phyloP scores from a whole-genome alignment of 2,797 vertebrate species.

The Tiaroga cobitis region DNA sequence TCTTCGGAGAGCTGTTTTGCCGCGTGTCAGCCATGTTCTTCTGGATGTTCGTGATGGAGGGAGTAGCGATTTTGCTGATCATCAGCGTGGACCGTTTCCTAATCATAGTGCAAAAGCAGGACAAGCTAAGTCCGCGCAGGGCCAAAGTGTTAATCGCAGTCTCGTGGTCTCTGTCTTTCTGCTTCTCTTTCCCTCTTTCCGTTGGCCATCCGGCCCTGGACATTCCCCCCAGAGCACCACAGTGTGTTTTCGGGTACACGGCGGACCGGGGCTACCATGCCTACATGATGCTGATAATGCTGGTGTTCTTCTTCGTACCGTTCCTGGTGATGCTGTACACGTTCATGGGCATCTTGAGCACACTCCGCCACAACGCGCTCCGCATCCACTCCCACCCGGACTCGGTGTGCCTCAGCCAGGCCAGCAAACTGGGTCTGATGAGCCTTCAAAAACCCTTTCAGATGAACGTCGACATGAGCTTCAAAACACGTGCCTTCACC shows the following conservation, averaged over 20 bases:
- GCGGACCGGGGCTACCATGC: conserved; percentile 84
- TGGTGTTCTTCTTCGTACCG: conserved; percentile 92
- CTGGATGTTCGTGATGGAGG: conserved; percentile 95
- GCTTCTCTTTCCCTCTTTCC: conserved; percentile 90
- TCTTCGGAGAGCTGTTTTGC: conserved; percentile 92
- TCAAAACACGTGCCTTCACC: conserved; percentile 99
- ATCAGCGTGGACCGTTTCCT: conserved; percentile 98
- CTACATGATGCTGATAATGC: conserved; percentile 88
- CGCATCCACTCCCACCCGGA: conserved; percentile 94
- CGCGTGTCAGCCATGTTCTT: conserved; percentile 95
- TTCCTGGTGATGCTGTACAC: conserved; percentile 94
- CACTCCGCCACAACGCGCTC: conserved; percentile 93
- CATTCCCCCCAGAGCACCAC: conserved; percentile 89
- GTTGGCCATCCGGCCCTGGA: conserved; percentile 88
- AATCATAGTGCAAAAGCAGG: conserved; percentile 96
- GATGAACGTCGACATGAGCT: conserved; percentile 98
- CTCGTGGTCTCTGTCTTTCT: conserved; percentile 89
- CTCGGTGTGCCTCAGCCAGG: conserved; percentile 93
- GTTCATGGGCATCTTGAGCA: conserved; percentile 95
- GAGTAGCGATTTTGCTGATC: conserved; percentile 93
- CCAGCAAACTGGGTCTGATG: conserved; percentile 94
- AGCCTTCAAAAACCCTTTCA: conserved; percentile 95
- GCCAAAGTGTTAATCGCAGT: conserved; percentile 92
- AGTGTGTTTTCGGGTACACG: conserved; percentile 95
- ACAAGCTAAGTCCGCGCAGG: conserved; percentile 91